These are phyloP conservation scores for Sparidentex hasta DNA, from an alignment of 2,797 vertebrate genomes.

Conservation along the genomic window DNA sequence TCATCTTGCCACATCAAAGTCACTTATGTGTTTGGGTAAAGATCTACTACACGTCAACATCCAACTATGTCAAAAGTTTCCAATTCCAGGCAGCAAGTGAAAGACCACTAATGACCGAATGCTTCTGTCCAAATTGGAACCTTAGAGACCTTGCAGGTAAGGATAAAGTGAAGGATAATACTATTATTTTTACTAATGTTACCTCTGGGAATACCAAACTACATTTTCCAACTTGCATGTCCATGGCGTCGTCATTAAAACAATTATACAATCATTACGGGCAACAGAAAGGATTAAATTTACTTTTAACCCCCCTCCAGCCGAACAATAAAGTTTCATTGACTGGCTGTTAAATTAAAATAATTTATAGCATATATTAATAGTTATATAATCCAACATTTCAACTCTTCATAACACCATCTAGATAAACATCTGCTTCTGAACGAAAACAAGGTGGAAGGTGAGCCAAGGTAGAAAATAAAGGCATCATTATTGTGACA, in stretches of 20 bases:
- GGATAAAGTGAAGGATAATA: slow-evolving; percentile 19
- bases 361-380: slow-evolving; percentile 78
- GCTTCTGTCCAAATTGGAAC: slow-evolving; percentile 30
- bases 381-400: slow-evolving; percentile 58
- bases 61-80: slow-evolving; percentile 63
- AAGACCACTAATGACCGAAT: slow-evolving; percentile 37
- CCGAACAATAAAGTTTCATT: slow-evolving; percentile 32
- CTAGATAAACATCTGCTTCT: slow-evolving; percentile 44
- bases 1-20: slow-evolving; percentile 36
- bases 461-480: slow-evolving; percentile 17
- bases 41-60: slow-evolving; percentile 50
- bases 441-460: slow-evolving; percentile 29
- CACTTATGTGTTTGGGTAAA: slow-evolving; percentile 43
- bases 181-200: background rate
- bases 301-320: slow-evolving; percentile 26
- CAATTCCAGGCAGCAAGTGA: slow-evolving; percentile 69
- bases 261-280: slow-evolving; percentile 51
- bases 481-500: slow-evolving; percentile 37
- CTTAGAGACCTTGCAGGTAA: background rate
- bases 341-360: slow-evolving; percentile 74
- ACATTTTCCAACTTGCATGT: slow-evolving; percentile 29
- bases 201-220: slow-evolving; percentile 34
- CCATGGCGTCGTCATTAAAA: slow-evolving; percentile 36
- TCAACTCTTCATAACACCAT: slow-evolving; percentile 42
- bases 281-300: slow-evolving; percentile 42